These are phyloP conservation scores for Galaxias olidus DNA, from an alignment of 2,797 vertebrate genomes.

Conservation along the genomic window DNA sequence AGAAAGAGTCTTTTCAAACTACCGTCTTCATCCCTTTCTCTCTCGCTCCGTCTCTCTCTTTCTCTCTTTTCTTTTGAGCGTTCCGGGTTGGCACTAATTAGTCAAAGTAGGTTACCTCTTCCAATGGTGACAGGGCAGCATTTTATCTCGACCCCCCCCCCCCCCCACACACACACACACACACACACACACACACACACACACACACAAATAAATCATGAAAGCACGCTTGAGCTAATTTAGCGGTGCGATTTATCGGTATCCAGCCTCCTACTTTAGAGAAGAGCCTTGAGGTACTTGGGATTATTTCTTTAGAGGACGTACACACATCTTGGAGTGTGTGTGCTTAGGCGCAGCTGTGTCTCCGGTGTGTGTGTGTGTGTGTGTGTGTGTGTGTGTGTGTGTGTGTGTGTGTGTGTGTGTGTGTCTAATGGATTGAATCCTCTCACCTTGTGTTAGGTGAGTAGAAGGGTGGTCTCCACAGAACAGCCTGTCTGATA, in stretches of 20 bases:
- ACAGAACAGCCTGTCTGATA: slow-evolving; percentile 37
- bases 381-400: not conserved
- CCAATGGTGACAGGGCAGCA: not conserved
- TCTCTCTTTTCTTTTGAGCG: not conserved
- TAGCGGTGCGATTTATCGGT: no score
- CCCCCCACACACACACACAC: not conserved
- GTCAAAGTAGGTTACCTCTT: slow-evolving; percentile 10
- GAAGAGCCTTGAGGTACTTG: no score
- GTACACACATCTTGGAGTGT: no score
- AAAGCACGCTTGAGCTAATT: no score
- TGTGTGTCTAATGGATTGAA: slow-evolving; percentile 21
- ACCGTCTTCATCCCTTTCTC: not conserved
- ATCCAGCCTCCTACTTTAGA: no score
- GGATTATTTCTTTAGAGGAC: no score
- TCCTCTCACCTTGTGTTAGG: slow-evolving; percentile 22
- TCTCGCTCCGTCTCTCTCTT: not conserved
- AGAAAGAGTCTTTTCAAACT: not conserved
- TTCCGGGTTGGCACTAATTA: slow-evolving; percentile 6
- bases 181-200: not conserved
- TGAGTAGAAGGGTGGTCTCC: not conserved
- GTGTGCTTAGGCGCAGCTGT: no score
- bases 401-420: not conserved
- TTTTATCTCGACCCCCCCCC: not conserved
- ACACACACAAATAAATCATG: not conserved
- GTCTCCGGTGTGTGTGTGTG: no score